Evolutionary conservation across 1,140 invertebrate genomes (phyloP).

Genomic region (Pseudomyrmex gracilis): DNA sequence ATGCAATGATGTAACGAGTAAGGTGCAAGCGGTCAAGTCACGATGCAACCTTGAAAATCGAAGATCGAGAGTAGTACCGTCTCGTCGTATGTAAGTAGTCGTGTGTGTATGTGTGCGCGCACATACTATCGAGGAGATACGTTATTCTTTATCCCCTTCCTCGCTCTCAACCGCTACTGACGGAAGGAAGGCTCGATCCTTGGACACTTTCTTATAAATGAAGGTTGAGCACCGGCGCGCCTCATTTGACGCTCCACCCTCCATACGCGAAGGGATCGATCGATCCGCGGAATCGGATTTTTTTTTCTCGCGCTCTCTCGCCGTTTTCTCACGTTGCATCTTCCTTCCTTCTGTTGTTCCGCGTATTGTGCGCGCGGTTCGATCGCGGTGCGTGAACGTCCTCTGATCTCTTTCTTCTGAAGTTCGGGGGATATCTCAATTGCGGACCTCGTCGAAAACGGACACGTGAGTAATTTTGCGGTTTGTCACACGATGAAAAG

Average conservation of each 20-base stretch:
- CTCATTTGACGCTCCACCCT: constrained; percentile 80
- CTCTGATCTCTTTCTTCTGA: not conserved
- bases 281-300: constrained; percentile 10
- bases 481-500: not conserved
- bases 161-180: constrained; percentile 52
- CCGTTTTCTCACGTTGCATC: not conserved
- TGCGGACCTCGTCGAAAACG: not conserved
- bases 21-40: constrained; percentile 45
- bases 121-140: constrained; percentile 32
- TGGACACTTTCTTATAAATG: constrained; percentile 84
- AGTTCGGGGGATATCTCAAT: not conserved
- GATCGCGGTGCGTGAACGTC: not conserved
- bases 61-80: constrained; percentile 73
- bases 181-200: constrained; percentile 80
- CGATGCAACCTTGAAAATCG: constrained; percentile 72
- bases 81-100: no score
- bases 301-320: not conserved
- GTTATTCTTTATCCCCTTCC: constrained; percentile 69
- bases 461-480: constrained; percentile 27
- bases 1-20: constrained; percentile 30
- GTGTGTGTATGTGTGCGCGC: not conserved
- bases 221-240: constrained; percentile 74
- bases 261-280: constrained; percentile 45
- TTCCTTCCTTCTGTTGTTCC: not conserved
- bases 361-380: not conserved